Percentiles rank a stretch among this genome's conserved stretches.
Conservation (phyloP, 1,140 invertebrate species). For the silkworm (Bombyx mori) region ASM3026992v2 NC_085119.1:8288001-8288500, state of each 20-base stretch:
- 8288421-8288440: not conserved
- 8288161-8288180: constrained; percentile 1
- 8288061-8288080: too few relatives aligned
- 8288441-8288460: not conserved
- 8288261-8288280: too few relatives aligned
- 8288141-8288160: not conserved
- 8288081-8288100: too few relatives aligned
- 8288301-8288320: constrained; percentile 45
- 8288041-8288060: too few relatives aligned
- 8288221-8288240: not conserved
- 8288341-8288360: constrained; percentile 22
- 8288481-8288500: not conserved
- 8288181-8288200: constrained; percentile 6
- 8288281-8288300: constrained; percentile 44
- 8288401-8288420: constrained; percentile 28
- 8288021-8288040: too few relatives aligned
- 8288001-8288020: too few relatives aligned
- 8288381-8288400: constrained; percentile 37
- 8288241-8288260: too few relatives aligned
- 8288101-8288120: too few relatives aligned
- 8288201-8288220: constrained; percentile 5
- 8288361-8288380: constrained; percentile 21
- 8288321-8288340: constrained; percentile 44
- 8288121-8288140: too few relatives aligned
- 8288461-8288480: not conserved